These are phyloP conservation scores for Portunus trituberculatus DNA, from an alignment of 1,140 invertebrate species.

Conservation along the genomic window DNA sequence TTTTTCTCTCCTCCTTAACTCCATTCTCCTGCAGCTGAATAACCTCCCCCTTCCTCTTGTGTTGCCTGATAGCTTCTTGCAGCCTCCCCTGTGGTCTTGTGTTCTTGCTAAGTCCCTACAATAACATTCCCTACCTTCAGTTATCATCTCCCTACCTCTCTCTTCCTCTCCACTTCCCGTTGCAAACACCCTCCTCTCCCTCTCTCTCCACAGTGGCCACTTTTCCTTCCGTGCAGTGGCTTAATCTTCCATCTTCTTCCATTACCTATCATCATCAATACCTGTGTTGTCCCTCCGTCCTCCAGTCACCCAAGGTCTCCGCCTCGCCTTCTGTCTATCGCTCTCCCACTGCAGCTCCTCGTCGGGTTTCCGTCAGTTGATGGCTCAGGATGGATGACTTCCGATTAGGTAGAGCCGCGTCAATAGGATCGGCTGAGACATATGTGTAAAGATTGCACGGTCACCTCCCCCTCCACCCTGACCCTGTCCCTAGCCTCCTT, in stretches of 20 bases:
- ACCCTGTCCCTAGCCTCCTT: neutral
- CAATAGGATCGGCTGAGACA: neutral
- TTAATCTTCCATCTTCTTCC: no score
- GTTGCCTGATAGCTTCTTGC: neutral
- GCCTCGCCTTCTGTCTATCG: neutral
- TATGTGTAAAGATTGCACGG: neutral
- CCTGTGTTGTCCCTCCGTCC: no score
- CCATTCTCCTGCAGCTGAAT: neutral
- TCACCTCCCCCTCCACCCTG: neutral
- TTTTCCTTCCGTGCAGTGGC: no score
- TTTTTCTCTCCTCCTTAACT: neutral
- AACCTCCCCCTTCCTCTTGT: neutral
- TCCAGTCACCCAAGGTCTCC: neutral
- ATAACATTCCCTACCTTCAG: no score
- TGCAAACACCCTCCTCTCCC: no score
- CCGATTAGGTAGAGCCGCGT: neutral
- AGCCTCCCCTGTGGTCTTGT: neutral
- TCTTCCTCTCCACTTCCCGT: no score
- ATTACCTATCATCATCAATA: no score
- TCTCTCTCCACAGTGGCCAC: no score
- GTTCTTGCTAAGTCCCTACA: no score
- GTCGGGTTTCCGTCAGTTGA: neutral
- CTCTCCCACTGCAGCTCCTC: no score
- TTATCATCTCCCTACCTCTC: no score
- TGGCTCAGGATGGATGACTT: neutral